phyloP scores from a whole-genome alignment of 2,797 vertebrate genomes.

The Arrhamphus sclerolepis region DNA sequence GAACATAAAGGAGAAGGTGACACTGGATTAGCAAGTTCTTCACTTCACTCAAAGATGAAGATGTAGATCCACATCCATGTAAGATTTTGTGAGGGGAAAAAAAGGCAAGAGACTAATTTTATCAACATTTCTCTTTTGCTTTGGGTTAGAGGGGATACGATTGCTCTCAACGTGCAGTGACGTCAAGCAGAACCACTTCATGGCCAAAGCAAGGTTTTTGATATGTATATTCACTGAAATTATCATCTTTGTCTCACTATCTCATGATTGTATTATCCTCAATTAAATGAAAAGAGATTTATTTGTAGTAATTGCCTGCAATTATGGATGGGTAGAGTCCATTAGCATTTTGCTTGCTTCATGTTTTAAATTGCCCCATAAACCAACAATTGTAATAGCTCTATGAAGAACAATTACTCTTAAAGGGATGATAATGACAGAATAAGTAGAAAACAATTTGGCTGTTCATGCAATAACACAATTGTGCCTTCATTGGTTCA shows the following conservation, averaged over 20 bases:
- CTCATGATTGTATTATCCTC: constrained; percentile 72
- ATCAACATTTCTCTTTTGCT: not conserved
- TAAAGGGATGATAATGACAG: constrained; percentile 55
- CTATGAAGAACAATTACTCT: constrained; percentile 55
- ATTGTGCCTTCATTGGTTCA: constrained; percentile 1
- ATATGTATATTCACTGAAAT: constrained; percentile 74
- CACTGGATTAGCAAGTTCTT: constrained; percentile 11
- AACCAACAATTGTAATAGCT: constrained; percentile 44
- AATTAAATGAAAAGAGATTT: constrained; percentile 77
- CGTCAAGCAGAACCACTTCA: constrained; percentile 57
- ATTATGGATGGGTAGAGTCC: constrained; percentile 66
- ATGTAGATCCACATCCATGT: constrained; percentile 20
- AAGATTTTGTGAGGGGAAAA: constrained; percentile 1
- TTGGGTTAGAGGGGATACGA: constrained; percentile 13
- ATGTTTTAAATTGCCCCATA: constrained; percentile 54
- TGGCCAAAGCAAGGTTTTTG: constrained; percentile 62
- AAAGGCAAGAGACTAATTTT: not conserved
- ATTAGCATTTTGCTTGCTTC: constrained; percentile 81
- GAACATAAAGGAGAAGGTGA: constrained; percentile 41
- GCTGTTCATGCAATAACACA: constrained; percentile 24
- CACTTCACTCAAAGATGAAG: not conserved
- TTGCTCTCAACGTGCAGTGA: constrained; percentile 44
- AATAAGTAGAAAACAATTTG: constrained; percentile 56
- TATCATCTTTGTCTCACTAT: constrained; percentile 63
- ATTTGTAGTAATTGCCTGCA: constrained; percentile 76